A percentile compares a stretch with the other conserved stretches of the same genome.
phyloP scores from a whole-genome alignment of 2,888 invertebrate species.

The Agrochola litura region DNA sequence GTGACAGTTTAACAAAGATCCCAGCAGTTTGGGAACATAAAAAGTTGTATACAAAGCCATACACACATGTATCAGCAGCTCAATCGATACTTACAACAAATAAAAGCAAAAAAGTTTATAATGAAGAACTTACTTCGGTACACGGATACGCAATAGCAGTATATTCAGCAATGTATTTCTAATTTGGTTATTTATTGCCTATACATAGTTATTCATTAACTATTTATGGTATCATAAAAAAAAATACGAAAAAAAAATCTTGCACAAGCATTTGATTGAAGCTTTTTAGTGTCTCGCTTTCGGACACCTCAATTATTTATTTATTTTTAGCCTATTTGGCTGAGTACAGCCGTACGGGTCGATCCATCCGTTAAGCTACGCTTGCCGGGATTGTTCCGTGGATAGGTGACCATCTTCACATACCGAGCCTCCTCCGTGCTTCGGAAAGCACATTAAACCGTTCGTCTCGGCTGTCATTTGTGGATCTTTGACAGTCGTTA shows the following conservation, averaged over 20 bases:
- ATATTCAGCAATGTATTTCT: neutral
- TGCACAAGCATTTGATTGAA: neutral
- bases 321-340: too few relatives aligned
- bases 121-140: conserved; percentile 20
- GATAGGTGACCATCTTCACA: too few relatives aligned
- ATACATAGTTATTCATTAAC: neutral
- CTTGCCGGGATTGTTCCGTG: too few relatives aligned
- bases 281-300: neutral
- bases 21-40: conserved; percentile 14
- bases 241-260: neutral
- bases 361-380: too few relatives aligned
- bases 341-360: too few relatives aligned
- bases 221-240: conserved; percentile 4
- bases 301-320: neutral
- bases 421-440: too few relatives aligned
- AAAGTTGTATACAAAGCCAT: conserved; percentile 31
- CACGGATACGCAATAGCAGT: neutral
- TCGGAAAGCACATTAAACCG: too few relatives aligned
- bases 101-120: conserved; percentile 13
- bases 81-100: conserved; percentile 2
- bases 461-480: too few relatives aligned
- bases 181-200: conserved; percentile 7
- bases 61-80: neutral
- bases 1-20: conserved; percentile 37
- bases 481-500: too few relatives aligned